A percentile compares a stretch with the other conserved stretches of the same genome.
Conservation (phyloP, 2,888 invertebrate species). For the Torymus texanus region DNA sequence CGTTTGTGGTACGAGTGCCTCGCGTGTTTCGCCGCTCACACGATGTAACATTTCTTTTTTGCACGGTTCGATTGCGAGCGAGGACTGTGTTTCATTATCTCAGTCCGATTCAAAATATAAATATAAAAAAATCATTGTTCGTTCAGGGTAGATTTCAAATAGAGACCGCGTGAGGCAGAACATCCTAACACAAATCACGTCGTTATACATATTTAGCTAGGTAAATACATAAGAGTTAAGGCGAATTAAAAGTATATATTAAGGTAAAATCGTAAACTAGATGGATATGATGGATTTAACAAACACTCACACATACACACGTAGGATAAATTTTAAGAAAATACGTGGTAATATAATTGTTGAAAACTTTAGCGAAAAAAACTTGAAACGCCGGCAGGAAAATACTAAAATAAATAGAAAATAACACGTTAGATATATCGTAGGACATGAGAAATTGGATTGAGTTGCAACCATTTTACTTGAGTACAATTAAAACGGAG, state of each 20-base stretch:
- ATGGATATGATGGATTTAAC: conserved; percentile 33
- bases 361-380: background rate
- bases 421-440: conserved; percentile 6
- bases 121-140: conserved; percentile 45
- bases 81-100: conserved; percentile 13
- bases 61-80: conserved; percentile 14
- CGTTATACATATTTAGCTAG: conserved; percentile 46
- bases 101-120: background rate
- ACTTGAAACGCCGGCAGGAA: conserved; percentile 16
- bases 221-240: conserved; percentile 38
- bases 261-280: conserved; percentile 18
- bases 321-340: conserved; percentile 6
- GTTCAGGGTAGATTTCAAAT: conserved; percentile 42
- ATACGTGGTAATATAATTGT: conserved; percentile 18
- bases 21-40: conserved; percentile 18
- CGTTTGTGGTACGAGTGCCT: conserved; percentile 8
- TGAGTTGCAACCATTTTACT: conserved; percentile 61
- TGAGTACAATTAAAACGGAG: conserved; percentile 61
- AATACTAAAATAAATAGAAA: conserved; percentile 10
- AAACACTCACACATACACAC: conserved; percentile 20
- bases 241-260: conserved; percentile 2
- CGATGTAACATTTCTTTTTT: background rate
- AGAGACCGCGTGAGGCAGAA: conserved; percentile 24
- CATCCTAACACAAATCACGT: conserved; percentile 4
- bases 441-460: conserved; percentile 20